phyloP scores from a whole-genome alignment of 2,797 vertebrate species.

The Telmatherina bonti region DNA sequence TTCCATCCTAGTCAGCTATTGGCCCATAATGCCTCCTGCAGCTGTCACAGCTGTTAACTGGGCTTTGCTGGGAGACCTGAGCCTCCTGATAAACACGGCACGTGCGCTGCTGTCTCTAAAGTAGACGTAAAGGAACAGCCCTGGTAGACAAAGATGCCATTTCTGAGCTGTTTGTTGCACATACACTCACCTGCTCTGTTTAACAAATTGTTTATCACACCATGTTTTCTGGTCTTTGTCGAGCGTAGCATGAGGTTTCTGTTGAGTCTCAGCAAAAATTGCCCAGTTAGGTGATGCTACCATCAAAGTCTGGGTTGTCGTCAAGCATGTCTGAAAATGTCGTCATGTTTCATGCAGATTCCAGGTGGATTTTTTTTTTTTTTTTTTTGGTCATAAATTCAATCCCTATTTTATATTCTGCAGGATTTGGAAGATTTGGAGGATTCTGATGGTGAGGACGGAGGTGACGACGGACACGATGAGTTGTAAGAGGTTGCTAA shows the following conservation, averaged over 20 bases:
- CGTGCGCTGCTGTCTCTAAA: conserved; percentile 37
- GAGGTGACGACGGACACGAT: conserved; percentile 87
- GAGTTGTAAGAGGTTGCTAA: conserved; percentile 87
- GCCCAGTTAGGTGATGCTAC: neutral
- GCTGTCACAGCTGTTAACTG: conserved; percentile 48
- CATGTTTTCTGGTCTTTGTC: neutral
- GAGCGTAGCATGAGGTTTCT: neutral
- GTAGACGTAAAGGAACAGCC: conserved; percentile 7
- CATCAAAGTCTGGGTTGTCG: too few species aligned
- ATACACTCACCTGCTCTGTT: neutral
- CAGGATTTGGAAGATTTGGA: conserved; percentile 89
- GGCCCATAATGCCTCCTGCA: conserved; percentile 55
- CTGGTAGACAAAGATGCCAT: conserved; percentile 1
- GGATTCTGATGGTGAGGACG: conserved; percentile 90
- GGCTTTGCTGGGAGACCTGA: conserved; percentile 26
- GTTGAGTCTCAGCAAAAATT: neutral
- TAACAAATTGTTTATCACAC: neutral
- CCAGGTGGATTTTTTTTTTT: neutral
- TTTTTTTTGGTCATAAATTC: too few species aligned
- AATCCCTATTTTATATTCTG: conserved; percentile 1
- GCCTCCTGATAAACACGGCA: conserved; percentile 37
- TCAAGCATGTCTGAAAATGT: neutral
- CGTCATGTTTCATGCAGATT: neutral
- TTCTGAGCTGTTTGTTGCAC: neutral
- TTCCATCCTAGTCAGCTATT: conserved; percentile 42